Conservation (phyloP, 1,140 invertebrate species). For the Bemisia tabaci region DNA sequence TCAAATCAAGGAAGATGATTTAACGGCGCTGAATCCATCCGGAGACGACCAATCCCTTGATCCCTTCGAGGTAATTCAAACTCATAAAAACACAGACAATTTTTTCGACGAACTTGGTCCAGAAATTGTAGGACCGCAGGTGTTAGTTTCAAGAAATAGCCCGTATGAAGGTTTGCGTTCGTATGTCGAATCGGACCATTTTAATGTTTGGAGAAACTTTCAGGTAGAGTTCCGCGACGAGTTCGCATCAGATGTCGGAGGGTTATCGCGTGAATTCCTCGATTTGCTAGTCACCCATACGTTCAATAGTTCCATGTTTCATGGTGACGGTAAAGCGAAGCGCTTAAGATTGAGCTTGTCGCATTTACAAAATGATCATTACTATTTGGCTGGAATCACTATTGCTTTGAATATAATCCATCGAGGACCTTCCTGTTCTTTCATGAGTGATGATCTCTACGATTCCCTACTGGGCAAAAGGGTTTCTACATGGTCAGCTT, state of each 20-base stretch:
- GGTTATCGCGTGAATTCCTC: background rate
- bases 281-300: background rate
- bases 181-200: background rate
- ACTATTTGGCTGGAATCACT: background rate
- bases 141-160: background rate
- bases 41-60: too few species aligned
- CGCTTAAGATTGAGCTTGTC: background rate
- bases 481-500: background rate
- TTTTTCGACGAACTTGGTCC: too few species aligned
- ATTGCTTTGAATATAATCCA: background rate
- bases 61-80: too few species aligned
- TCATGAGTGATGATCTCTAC: background rate
- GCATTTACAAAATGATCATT: background rate
- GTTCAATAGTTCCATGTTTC: background rate
- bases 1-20: too few species aligned
- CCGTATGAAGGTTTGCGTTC: background rate
- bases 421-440: background rate
- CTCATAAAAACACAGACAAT: too few species aligned
- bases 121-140: too few species aligned
- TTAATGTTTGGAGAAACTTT: background rate
- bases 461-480: background rate
- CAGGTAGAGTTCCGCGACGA: background rate
- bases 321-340: background rate
- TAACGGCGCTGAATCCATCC: too few species aligned
- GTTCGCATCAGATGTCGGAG: background rate